phyloP scores from a whole-genome alignment of 2,113 vertebrate species.

The Rhagologus leucostigma region DNA sequence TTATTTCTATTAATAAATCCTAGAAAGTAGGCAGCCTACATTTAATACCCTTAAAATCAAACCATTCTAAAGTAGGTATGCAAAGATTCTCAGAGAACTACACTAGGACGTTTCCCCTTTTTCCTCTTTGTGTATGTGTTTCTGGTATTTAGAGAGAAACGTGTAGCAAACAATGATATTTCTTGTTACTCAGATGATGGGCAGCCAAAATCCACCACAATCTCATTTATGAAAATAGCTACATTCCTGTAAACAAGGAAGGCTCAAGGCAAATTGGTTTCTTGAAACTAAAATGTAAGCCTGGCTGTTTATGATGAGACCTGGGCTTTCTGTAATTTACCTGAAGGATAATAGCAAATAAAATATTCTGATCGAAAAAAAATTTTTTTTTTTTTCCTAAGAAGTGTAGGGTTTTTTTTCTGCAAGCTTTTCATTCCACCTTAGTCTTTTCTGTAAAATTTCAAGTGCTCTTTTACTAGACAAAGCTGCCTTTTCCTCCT shows the following conservation, averaged over 20 bases:
- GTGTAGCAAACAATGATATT: background rate
- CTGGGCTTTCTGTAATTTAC: background rate
- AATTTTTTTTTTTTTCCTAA: background rate
- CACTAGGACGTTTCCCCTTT: background rate
- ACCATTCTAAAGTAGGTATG: background rate
- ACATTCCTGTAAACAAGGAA: background rate
- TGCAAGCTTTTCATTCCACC: background rate
- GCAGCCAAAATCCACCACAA: background rate
- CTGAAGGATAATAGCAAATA: background rate
- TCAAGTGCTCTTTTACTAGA: background rate
- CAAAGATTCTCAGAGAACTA: background rate
- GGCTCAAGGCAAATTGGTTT: background rate
- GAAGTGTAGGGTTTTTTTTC: rapidly evolving
- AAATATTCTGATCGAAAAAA: background rate
- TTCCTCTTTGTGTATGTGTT: background rate
- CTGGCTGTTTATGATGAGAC: background rate
- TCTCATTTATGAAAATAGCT: background rate
- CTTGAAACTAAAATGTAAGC: background rate
- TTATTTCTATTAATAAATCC: background rate
- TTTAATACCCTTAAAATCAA: background rate
- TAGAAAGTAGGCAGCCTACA: background rate
- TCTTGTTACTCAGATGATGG: background rate
- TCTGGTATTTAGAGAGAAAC: background rate
- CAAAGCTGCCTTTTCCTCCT: background rate
- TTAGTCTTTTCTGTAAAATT: background rate